phyloP scores from a whole-genome alignment of 2,113 vertebrate species.

The Actinemys pallida region DNA sequence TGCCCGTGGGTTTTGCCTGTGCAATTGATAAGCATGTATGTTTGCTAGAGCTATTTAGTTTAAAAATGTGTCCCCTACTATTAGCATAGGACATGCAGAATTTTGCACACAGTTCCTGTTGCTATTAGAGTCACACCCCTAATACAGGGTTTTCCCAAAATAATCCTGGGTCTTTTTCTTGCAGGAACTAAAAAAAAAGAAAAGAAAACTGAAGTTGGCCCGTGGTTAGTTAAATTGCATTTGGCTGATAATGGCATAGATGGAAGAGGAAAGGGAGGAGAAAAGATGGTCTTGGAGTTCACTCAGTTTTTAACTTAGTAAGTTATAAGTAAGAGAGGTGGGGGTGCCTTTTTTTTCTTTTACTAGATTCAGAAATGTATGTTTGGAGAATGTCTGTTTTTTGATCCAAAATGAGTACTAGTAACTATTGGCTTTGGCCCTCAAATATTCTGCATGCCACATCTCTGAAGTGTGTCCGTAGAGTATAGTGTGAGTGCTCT shows the following conservation, averaged over 20 bases:
- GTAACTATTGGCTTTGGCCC: not conserved
- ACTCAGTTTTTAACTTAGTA: slow-evolving; percentile 55
- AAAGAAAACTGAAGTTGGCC: not conserved
- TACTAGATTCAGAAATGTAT: not conserved
- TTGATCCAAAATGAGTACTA: not conserved
- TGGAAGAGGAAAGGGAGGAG: slow-evolving; percentile 44
- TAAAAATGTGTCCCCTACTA: not conserved
- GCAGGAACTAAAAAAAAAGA: slow-evolving; percentile 42
- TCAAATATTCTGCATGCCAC: not conserved
- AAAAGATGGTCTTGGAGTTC: slow-evolving; percentile 43
- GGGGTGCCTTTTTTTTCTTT: not conserved
- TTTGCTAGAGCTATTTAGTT: not conserved
- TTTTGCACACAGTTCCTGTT: not conserved
- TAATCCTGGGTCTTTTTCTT: not conserved
- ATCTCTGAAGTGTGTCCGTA: not conserved
- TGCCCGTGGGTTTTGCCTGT: not conserved
- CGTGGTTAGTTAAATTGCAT: slow-evolving; percentile 65
- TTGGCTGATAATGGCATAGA: slow-evolving; percentile 69
- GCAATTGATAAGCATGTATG: not conserved
- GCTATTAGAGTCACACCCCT: not conserved
- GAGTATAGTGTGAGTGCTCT: not conserved
- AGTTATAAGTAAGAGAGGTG: not conserved
- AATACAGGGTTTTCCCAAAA: not conserved
- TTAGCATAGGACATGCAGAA: not conserved
- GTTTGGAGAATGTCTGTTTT: not conserved